Percentiles rank a stretch among this genome's conserved stretches.
Evolutionary conservation across 2,888 invertebrate species (phyloP).

Genomic region (Phanerotoma sp.): DNA sequence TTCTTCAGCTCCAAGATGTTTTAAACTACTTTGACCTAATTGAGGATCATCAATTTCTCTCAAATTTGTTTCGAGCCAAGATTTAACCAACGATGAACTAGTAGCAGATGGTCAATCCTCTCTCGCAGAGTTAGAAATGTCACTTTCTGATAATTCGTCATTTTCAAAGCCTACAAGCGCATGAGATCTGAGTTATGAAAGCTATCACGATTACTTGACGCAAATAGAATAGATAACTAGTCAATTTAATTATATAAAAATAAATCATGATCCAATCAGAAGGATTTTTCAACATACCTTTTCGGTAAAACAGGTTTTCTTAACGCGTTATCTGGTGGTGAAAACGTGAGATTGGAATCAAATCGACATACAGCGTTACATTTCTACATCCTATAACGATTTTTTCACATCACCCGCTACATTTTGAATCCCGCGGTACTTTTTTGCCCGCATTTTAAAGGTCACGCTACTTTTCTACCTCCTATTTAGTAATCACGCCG

Average conservation of each 20-base stretch:
- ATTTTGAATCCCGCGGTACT: too few relatives aligned
- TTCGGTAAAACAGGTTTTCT: too few relatives aligned
- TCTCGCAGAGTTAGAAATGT: neutral
- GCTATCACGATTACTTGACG: neutral
- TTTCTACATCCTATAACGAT: too few relatives aligned
- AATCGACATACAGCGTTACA: too few relatives aligned
- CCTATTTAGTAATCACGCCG: too few relatives aligned
- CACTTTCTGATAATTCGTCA: neutral
- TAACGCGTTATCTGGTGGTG: too few relatives aligned
- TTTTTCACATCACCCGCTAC: too few relatives aligned
- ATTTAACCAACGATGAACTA: neutral
- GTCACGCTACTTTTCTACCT: too few relatives aligned
- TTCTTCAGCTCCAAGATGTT: neutral
- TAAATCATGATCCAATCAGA: neutral
- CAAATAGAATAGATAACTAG: neutral
- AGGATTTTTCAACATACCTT: too few relatives aligned
- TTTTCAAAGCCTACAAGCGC: neutral
- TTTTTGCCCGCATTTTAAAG: too few relatives aligned
- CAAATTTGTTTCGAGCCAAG: neutral
- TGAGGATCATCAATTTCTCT: neutral
- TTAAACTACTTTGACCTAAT: neutral
- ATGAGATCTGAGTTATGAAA: neutral
- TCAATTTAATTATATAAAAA: neutral
- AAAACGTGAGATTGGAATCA: too few relatives aligned
- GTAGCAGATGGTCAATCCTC: neutral